Evolutionary conservation across 1,140 invertebrate species (phyloP).

Genomic region (Nephila pilipes): DNA sequence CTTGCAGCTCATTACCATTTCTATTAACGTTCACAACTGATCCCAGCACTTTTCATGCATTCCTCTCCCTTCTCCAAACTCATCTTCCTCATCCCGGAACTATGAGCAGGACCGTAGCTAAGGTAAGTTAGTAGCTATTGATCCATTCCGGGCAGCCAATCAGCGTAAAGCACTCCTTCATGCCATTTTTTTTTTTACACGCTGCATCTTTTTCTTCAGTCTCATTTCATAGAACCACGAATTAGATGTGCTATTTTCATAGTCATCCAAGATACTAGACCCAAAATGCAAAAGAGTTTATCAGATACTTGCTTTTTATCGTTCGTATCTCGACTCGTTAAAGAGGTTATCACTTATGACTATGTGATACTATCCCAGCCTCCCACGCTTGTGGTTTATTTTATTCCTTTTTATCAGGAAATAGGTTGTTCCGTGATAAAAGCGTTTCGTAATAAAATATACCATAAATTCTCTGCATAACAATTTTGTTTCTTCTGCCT

Average conservation of each 20-base stretch:
- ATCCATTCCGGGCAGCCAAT: slow-evolving; percentile 46
- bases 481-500: slow-evolving; percentile 33
- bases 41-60: slow-evolving; percentile 38
- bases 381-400: background rate
- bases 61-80: background rate
- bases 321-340: slow-evolving; percentile 39
- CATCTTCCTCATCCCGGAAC: background rate
- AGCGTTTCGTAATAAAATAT: slow-evolving; percentile 40
- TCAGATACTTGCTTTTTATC: slow-evolving; percentile 61
- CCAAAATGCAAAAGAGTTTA: slow-evolving; percentile 33
- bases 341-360: slow-evolving; percentile 70
- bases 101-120: slow-evolving; percentile 1
- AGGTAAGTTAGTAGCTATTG: slow-evolving; percentile 67
- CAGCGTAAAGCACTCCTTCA: background rate
- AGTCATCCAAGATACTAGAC: slow-evolving; percentile 27
- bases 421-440: slow-evolving; percentile 51
- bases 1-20: slow-evolving; percentile 73
- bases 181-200: background rate
- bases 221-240: slow-evolving; percentile 21
- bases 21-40: slow-evolving; percentile 74
- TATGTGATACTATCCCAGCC: slow-evolving; percentile 43
- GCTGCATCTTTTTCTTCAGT: background rate
- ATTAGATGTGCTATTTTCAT: slow-evolving; percentile 64
- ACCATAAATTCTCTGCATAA: slow-evolving; percentile 36
- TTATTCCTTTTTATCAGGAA: slow-evolving; percentile 16